Evolutionary conservation across 2,113 vertebrate genomes (phyloP).

Genomic region (Okapia johnstoni): DNA sequence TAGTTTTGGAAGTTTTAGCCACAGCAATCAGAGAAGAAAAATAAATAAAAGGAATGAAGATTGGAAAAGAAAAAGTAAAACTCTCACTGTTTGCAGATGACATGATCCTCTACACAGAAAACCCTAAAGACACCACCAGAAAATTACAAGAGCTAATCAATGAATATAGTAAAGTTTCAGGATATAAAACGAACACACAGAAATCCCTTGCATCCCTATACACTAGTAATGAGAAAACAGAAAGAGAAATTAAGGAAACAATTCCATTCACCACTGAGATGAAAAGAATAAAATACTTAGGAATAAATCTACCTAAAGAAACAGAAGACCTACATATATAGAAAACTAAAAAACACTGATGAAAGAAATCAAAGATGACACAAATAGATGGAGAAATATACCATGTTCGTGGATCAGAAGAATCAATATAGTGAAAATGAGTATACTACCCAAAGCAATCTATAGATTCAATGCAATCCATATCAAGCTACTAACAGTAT

Average conservation of each 20-base stretch:
- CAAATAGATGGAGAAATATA: not conserved
- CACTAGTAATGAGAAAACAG: not conserved
- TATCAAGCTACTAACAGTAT: not conserved
- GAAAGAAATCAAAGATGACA: not conserved
- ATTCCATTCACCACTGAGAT: not conserved
- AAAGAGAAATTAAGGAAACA: not conserved
- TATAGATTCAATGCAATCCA: not conserved
- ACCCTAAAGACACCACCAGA: not conserved
- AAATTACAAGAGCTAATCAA: not conserved
- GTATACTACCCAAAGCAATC: not conserved
- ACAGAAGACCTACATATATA: not conserved
- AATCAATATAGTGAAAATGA: not conserved
- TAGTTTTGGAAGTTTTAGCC: not conserved
- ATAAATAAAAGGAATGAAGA: not conserved
- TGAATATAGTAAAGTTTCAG: not conserved
- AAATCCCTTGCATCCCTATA: not conserved
- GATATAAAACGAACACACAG: not conserved
- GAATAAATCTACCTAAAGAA: not conserved
- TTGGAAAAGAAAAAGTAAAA: not conserved
- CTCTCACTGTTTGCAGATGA: not conserved
- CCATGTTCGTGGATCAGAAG: not conserved
- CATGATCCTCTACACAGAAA: not conserved
- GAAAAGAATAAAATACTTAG: not conserved
- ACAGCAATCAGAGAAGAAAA: not conserved
- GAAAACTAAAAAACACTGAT: not conserved